Conservation (phyloP, 2,113 vertebrate genomes). For the Pleuronectes platessa region DNA sequence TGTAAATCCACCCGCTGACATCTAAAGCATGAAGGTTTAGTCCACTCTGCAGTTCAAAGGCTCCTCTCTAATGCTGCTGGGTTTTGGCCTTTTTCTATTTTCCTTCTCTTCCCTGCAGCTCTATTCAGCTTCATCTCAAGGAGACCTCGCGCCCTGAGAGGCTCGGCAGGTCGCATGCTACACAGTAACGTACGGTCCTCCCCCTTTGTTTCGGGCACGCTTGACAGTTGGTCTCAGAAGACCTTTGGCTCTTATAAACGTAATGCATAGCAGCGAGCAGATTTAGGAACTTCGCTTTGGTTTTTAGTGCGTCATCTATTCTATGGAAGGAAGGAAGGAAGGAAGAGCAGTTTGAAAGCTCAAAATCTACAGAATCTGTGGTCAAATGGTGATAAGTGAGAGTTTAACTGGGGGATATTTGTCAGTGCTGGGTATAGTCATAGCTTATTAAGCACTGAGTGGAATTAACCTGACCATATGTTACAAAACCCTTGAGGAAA, state of each 20-base stretch:
- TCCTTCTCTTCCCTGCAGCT: slow-evolving; percentile 10
- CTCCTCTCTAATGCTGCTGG: slow-evolving; percentile 48
- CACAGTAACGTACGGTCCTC: slow-evolving; percentile 41
- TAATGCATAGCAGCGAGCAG: slow-evolving; percentile 42
- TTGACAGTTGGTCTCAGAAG: slow-evolving; percentile 57
- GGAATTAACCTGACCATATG: slow-evolving; percentile 41
- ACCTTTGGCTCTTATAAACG: slow-evolving; percentile 37
- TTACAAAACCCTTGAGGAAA: slow-evolving; percentile 27
- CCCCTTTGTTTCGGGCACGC: slow-evolving; percentile 24
- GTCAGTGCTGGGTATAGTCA: not conserved
- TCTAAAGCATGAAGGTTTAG: slow-evolving; percentile 67
- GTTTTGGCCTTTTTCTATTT: slow-evolving; percentile 2
- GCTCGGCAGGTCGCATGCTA: slow-evolving; percentile 43
- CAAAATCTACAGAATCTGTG: not conserved
- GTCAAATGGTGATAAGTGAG: not conserved
- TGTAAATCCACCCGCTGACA: slow-evolving; percentile 61
- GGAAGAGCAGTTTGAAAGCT: not conserved
- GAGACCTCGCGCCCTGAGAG: slow-evolving; percentile 43
- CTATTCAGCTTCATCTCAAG: slow-evolving; percentile 37
- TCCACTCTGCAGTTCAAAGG: slow-evolving; percentile 74
- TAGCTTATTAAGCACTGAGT: slow-evolving; percentile 11
- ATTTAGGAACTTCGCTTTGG: slow-evolving; percentile 55
- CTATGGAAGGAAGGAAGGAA: not conserved
- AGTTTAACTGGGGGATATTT: slow-evolving; percentile 16
- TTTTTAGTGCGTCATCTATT: slow-evolving; percentile 40